These are phyloP conservation scores for Catharus minimus DNA, from an alignment of 2,113 vertebrate species.

Conservation along the genomic window DNA sequence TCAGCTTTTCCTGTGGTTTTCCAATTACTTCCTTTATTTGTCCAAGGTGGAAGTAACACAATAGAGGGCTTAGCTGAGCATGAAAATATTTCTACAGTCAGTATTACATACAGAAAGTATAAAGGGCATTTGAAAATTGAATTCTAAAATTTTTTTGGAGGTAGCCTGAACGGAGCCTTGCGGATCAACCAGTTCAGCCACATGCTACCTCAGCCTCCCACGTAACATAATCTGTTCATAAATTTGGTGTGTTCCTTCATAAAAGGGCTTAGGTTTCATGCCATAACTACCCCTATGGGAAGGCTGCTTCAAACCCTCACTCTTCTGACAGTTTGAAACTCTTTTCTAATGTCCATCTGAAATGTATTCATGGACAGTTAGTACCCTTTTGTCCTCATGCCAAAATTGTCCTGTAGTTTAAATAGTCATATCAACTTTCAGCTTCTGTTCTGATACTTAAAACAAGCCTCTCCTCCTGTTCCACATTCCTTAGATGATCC, in stretches of 20 bases:
- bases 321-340: constrained; percentile 16
- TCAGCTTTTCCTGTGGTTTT: background rate
- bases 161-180: background rate
- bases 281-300: constrained; percentile 22
- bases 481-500: background rate
- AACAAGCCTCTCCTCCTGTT: background rate
- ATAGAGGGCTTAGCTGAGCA: background rate
- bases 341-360: background rate
- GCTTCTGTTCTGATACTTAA: constrained; percentile 5
- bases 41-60: background rate
- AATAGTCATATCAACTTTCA: background rate
- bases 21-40: background rate
- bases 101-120: background rate
- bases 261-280: background rate
- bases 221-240: background rate
- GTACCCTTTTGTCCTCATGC: constrained; percentile 1
- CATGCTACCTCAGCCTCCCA: background rate
- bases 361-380: constrained; percentile 2
- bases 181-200: background rate
- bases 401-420: background rate
- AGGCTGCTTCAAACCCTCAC: background rate
- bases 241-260: constrained; percentile 10
- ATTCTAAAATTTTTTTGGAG: background rate
- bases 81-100: background rate
- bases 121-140: background rate